Percentiles rank a stretch among this genome's conserved stretches.
Evolutionary conservation across 2,797 vertebrate genomes (phyloP).

Genomic region (Rhinichthys osculus): DNA sequence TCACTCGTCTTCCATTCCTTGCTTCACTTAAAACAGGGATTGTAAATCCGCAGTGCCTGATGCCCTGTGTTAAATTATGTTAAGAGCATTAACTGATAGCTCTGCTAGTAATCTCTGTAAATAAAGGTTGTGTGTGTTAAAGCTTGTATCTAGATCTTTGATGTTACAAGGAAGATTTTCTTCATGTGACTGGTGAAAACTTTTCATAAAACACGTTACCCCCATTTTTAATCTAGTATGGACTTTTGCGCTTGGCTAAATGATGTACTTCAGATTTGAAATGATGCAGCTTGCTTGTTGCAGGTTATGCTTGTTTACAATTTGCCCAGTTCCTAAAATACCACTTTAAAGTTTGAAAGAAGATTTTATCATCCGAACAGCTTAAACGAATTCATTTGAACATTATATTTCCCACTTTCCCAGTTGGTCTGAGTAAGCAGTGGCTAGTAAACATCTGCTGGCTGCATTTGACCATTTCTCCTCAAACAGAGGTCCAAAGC

Average conservation of each 20-base stretch:
- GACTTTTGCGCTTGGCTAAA: background rate
- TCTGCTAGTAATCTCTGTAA: constrained; percentile 16
- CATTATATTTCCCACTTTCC: background rate
- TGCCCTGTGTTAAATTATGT: constrained; percentile 37
- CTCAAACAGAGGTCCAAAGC: background rate
- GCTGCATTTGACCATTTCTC: background rate
- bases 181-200: background rate
- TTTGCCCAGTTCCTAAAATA: background rate
- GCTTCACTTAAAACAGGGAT: constrained; percentile 15
- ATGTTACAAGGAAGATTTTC: background rate
- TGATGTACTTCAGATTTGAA: background rate
- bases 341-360: background rate
- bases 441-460: background rate
- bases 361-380: background rate
- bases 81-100: constrained; percentile 35
- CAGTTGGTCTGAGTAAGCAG: background rate
- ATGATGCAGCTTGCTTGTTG: background rate
- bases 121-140: constrained; percentile 6
- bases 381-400: background rate
- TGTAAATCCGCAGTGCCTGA: constrained; percentile 11
- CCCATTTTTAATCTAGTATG: background rate
- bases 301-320: background rate
- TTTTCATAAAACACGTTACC: too few relatives aligned
- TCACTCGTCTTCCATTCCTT: constrained; percentile 29
- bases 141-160: constrained; percentile 6